Conservation (phyloP, 2,113 vertebrate species). For the Monarcha castaneiventris region DNA sequence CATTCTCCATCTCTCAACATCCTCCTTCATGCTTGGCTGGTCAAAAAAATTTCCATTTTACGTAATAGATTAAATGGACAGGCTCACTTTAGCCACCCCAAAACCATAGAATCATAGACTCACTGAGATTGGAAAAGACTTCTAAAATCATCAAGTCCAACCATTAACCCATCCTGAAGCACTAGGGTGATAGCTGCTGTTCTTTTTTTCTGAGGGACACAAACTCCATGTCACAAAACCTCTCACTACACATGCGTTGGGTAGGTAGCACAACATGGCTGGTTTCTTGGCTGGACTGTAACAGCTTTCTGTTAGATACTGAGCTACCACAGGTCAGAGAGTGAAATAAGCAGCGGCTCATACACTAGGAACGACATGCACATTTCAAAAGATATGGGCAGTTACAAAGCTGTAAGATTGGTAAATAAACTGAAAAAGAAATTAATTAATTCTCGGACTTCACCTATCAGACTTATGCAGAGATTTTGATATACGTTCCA, state of each 20-base stretch:
- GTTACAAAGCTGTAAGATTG: not conserved
- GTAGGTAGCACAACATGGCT: too few species aligned
- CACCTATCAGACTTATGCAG: not conserved
- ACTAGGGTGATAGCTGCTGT: not conserved
- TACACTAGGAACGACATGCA: not conserved
- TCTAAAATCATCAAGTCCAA: not conserved
- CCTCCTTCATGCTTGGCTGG: not conserved
- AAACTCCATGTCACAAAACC: not conserved
- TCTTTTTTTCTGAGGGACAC: not conserved
- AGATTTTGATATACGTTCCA: not conserved
- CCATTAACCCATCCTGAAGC: not conserved
- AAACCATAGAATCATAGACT: not conserved
- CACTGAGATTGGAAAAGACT: not conserved
- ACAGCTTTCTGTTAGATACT: not conserved
- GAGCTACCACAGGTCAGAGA: not conserved
- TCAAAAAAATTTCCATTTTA: not conserved
- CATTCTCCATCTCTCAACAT: not conserved
- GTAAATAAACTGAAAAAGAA: not conserved
- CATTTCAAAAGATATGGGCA: not conserved
- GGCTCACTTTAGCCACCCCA: not conserved
- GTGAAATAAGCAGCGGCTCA: not conserved
- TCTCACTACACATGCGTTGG: accelerated
- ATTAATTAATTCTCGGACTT: not conserved
- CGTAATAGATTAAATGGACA: not conserved
- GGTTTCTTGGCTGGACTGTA: not conserved